Evolutionary conservation across 1,140 invertebrate genomes (phyloP).

Genomic region (Aphidius gifuensis): DNA sequence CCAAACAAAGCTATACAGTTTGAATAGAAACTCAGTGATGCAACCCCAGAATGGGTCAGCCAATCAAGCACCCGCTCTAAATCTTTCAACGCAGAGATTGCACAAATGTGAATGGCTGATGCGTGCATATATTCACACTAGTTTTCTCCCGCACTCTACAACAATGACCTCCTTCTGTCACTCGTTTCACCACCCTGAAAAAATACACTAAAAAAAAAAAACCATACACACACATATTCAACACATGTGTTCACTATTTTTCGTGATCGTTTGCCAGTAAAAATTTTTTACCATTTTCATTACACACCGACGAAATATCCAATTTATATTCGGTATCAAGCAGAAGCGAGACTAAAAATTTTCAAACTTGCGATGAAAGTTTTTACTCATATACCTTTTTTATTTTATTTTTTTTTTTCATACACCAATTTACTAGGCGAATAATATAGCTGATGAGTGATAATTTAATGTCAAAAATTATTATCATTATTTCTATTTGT

Average conservation of each 20-base stretch:
- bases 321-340: constrained; percentile 24
- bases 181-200: too few relatives aligned
- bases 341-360: not conserved
- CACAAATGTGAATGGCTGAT: not conserved
- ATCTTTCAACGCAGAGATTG: constrained; percentile 1
- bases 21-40: too few relatives aligned
- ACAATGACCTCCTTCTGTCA: too few relatives aligned
- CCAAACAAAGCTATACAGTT: too few relatives aligned
- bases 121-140: not conserved
- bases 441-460: too few relatives aligned
- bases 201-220: too few relatives aligned
- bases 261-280: constrained; percentile 11
- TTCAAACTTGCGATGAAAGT: constrained; percentile 7
- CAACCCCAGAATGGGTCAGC: too few relatives aligned
- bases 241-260: not conserved
- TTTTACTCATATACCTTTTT: constrained; percentile 2
- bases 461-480: too few relatives aligned
- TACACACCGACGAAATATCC: constrained; percentile 22
- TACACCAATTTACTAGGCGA: too few relatives aligned
- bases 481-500: too few relatives aligned
- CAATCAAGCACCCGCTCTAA: constrained; percentile 2
- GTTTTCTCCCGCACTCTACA: not conserved
- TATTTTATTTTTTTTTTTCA: not conserved
- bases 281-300: constrained; percentile 16
- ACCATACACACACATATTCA: too few relatives aligned